Base-by-base conservation (phyloP, 2,888 invertebrate genomes). In the Lasioglossum calceatum region DNA sequence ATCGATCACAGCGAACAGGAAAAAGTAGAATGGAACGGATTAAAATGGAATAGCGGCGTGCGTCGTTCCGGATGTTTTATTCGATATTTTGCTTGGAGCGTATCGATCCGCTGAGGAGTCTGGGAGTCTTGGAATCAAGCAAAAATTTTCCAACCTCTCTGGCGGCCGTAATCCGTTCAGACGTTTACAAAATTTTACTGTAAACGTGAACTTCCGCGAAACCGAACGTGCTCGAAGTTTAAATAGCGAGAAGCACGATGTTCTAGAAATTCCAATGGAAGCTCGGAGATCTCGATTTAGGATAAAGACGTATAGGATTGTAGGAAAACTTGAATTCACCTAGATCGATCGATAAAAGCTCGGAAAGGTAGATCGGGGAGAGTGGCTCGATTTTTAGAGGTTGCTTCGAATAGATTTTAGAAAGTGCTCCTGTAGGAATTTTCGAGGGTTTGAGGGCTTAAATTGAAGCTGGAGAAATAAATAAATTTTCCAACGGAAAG, bases 31-130 rank as follows among this genome's bases (percentile, higher is more conserved):
- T 70, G 23, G 70, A 39, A 39, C 36, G 70, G 36, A 70, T 70
- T 70, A 70, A 39, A 70, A 70, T 70, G 36, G 74, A 74, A 50
- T 44, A 61, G 83, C 77, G 77, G 54, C 23, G 39, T 70, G 54
- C 12, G 39, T 70, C 36, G 70, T 64, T 64, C 64, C 32, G 39
- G 36, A 42, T 23, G 39, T 70, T 70, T 39, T 36, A 70, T 70
- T 39, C 70, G 70, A 70, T 70, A 39, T 70, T 70, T 70, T 12
- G n/a, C 39, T 39, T 23, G 70, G 4, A 42, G 70, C 39, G 36
- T 70, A 70, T 36, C 12, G 80, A 64, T 64, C 39, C 8, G 58
- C 36, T 8, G 64, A 32, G 8, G 32, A 7, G 27, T 2, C 27
- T 27, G 16, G 14, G 32, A 64, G 64, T 64, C 64, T 64, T 64